Percentiles rank a stretch among this genome's conserved stretches.
phyloP scores from a whole-genome alignment of 2,797 vertebrate genomes.

The Buphagus erythrorhynchus region DNA sequence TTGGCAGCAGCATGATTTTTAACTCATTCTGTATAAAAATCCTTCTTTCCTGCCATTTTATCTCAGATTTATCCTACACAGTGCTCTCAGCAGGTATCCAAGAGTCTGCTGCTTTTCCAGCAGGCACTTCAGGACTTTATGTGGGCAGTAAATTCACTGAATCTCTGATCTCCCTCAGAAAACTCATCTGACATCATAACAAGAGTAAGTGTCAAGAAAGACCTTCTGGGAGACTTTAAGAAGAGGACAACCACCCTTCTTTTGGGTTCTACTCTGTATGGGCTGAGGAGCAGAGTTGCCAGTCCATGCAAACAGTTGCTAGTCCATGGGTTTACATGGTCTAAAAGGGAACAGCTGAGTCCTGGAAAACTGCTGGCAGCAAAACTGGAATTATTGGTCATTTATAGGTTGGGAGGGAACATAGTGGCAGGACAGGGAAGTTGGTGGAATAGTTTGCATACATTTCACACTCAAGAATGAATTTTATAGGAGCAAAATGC shows the following conservation, averaged over 20 bases:
- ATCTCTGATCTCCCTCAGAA: not conserved
- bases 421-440: not conserved
- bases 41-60: not conserved
- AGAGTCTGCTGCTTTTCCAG: not conserved
- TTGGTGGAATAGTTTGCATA: not conserved
- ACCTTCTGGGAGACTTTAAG: not conserved
- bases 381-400: not conserved
- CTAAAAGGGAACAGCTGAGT: not conserved
- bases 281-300: not conserved
- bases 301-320: not conserved
- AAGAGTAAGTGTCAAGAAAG: not conserved
- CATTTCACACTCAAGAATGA: not conserved
- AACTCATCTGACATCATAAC: not conserved
- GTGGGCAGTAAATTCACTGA: not conserved
- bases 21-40: not conserved
- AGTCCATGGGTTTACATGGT: not conserved
- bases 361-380: not conserved
- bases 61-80: not conserved
- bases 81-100: not conserved
- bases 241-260: not conserved
- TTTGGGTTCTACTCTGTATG: not conserved
- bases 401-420: not conserved
- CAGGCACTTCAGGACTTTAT: not conserved
- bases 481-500: not conserved
- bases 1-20: not conserved